phyloP scores from a whole-genome alignment of 35 echinoderm and acorn worm species.

The Holothuria glaberrima region DNA sequence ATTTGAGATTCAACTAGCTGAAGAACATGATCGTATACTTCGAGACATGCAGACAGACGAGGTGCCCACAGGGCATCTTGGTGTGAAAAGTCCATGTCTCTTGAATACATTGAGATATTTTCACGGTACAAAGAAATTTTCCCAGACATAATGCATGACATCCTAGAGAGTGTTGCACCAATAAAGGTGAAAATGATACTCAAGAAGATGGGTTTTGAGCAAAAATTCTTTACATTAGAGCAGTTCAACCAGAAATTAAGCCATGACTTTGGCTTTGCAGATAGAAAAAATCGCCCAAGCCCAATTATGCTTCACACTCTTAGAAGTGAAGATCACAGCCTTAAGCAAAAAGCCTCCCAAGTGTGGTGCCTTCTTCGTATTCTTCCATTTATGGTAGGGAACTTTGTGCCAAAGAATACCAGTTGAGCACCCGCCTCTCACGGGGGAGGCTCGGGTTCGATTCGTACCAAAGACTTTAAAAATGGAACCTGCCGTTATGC shows the following conservation, averaged over 20 bases:
- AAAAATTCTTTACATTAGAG: slow-evolving; percentile 54
- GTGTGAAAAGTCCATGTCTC: slow-evolving; percentile 50
- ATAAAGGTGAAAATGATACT: slow-evolving; percentile 57
- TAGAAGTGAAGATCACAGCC: slow-evolving; percentile 43
- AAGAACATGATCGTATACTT: neutral
- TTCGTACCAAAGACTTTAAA: too few relatives aligned
- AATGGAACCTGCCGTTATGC: too few relatives aligned
- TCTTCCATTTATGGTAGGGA: slow-evolving; percentile 58
- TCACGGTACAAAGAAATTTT: slow-evolving; percentile 43
- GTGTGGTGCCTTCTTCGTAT: slow-evolving; percentile 66
- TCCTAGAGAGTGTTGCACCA: slow-evolving; percentile 33
- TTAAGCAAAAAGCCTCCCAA: slow-evolving; percentile 63
- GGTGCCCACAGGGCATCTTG: neutral
- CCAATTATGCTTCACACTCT: slow-evolving; percentile 51
- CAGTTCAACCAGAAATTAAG: slow-evolving; percentile 17
- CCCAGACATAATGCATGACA: slow-evolving; percentile 14
- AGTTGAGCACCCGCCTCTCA: too few relatives aligned
- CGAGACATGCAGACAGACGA: neutral
- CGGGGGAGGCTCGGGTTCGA: too few relatives aligned
- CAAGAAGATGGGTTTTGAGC: slow-evolving; percentile 39
- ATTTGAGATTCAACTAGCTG: neutral
- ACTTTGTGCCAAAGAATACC: slow-evolving; percentile 22
- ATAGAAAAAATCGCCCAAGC: slow-evolving; percentile 57
- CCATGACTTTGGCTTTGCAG: slow-evolving; percentile 52
- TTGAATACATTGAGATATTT: slow-evolving; percentile 57